Conservation (phyloP, 2,888 invertebrate species). For the Amphipyra berbera region DNA sequence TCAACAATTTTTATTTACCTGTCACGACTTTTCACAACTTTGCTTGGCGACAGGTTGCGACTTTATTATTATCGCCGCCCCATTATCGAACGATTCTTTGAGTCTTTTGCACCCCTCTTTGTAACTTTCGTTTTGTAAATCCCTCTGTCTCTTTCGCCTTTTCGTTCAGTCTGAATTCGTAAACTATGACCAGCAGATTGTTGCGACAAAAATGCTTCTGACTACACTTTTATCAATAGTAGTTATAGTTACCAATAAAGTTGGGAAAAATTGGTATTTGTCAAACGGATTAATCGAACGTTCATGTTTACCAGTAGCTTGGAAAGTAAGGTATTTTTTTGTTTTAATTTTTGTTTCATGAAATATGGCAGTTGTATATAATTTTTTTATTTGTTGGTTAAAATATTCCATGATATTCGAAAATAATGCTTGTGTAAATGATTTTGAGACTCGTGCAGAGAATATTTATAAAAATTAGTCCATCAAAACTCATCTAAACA, state of each 20-base stretch:
- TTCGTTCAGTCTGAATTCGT: not conserved
- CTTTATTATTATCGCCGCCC: not conserved
- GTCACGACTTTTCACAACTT: conserved; percentile 1
- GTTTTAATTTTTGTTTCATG: conserved; percentile 1
- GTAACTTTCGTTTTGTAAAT: conserved; percentile 40
- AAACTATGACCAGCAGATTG: not conserved
- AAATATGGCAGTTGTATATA: conserved; percentile 6
- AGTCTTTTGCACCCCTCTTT: conserved; percentile 11
- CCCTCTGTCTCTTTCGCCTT: conserved; percentile 17
- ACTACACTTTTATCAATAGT: not conserved
- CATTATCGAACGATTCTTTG: conserved; percentile 2
- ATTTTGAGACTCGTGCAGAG: too few relatives aligned
- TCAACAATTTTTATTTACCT: conserved; percentile 21
- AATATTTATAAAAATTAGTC: too few relatives aligned
- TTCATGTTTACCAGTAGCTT: conserved; percentile 6
- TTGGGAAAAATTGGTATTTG: not conserved
- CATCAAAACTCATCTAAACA: too few relatives aligned
- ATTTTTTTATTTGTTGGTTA: not conserved
- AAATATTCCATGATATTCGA: too few relatives aligned
- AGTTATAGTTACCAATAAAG: not conserved
- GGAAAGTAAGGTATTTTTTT: not conserved
- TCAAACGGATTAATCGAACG: conserved; percentile 4
- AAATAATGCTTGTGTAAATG: too few relatives aligned
- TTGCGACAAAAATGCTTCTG: conserved; percentile 1
- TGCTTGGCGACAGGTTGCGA: not conserved